Base-by-base conservation (phyloP, 2,797 vertebrate genomes). In the Chiroxiphia lanceolata region DNA sequence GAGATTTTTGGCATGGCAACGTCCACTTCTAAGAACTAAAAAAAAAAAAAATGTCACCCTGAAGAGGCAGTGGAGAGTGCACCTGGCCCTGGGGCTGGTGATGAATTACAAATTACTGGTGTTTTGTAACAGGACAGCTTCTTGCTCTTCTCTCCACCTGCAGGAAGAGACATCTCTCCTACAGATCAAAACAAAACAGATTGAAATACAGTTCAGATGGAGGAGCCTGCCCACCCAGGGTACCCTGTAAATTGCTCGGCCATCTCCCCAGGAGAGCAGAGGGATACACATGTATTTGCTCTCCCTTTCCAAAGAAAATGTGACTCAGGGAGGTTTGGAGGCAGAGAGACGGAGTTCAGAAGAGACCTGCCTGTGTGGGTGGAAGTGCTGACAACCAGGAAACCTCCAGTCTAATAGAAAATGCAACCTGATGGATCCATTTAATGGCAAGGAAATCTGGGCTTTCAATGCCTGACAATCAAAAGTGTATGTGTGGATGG, bases 371-470 rank as follows among this genome's bases (percentile, higher is more conserved):
- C 71, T 78, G 83, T 1, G 85, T 90, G 95, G 67, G 93, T 78
- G 89, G 75, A 91, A 91, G 83, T 0, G 0, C 75, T 91, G 91
- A 80, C 83, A 94, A 33, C 47, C 47, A 59, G 78, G 94, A 87
- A 87, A 77, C 83, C 81, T 92, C 71, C 64, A 18, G 68, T 31
- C 83, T 87, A 45, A 91, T 36, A 93, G 91, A 93, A 94, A 96
- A 92, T 83, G 64, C 81, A 60, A 53, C 65, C 64, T 83, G 88
- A 87, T 83, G 74, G 65, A 74, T 68, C 34, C 48, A 34, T 56
- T 76, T 83, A 72, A 79, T 2, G 29, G 75, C 23, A 26, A 65
- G 77, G 87, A 87, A 74, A 77, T 38, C 36, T 25, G 34, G 26
- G 48, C 36, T 79, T 89, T 95, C 78, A 70, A 1, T 31, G 60